phyloP scores from a whole-genome alignment of 1,140 invertebrate species.

The Choristoneura fumiferana region DNA sequence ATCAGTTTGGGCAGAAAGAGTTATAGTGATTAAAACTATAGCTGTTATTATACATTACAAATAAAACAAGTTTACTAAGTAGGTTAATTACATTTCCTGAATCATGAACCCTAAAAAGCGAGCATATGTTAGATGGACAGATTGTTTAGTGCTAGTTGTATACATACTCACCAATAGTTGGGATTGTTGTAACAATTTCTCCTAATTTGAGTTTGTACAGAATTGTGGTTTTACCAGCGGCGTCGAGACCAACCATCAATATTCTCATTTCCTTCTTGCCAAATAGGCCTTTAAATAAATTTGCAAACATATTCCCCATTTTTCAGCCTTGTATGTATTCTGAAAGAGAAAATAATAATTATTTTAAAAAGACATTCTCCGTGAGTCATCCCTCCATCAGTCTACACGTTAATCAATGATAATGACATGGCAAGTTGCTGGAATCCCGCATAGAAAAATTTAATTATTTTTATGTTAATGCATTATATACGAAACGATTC shows the following conservation, averaged over 20 bases:
- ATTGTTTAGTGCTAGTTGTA: background rate
- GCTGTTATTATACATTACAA: too few species aligned
- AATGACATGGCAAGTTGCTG: constrained; percentile 73
- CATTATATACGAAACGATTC: background rate
- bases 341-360: constrained; percentile 72
- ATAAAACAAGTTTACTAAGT: too few species aligned
- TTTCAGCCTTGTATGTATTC: constrained; percentile 77
- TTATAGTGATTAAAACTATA: too few species aligned
- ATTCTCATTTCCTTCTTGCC: constrained; percentile 99
- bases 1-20: too few species aligned
- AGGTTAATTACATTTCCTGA: too few species aligned
- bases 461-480: constrained; percentile 7
- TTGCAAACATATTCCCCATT: constrained; percentile 93
- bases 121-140: constrained; percentile 6
- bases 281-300: constrained; percentile 96
- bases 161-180: constrained; percentile 94
- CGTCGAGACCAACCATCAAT: constrained; percentile 98
- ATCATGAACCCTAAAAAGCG: too few species aligned
- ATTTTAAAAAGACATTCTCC: constrained; percentile 51
- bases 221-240: constrained; percentile 99
- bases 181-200: constrained; percentile 99
- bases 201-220: constrained; percentile 99
- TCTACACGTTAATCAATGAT: constrained; percentile 74
- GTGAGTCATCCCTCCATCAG: constrained; percentile 70
- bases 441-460: constrained; percentile 34